Base-by-base conservation (phyloP, 2,888 invertebrate genomes). In the Carpatolechia fugitivella region DNA sequence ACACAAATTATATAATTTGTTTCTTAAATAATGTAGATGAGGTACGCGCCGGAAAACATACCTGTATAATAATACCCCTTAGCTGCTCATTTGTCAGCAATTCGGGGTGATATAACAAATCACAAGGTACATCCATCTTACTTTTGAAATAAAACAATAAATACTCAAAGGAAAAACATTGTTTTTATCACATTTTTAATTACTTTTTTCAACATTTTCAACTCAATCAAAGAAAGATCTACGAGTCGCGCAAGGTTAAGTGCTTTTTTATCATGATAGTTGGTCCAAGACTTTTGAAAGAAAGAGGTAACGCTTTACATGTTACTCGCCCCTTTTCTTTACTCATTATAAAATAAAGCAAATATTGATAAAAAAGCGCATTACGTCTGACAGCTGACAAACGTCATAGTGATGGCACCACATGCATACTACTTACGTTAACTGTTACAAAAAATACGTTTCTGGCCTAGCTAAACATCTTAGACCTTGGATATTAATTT, bases 101-200 rank as follows among this genome's bases (percentile, higher is more conserved):
- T 64, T 90, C 90, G 11, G 91, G 91, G 61, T 91, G 88, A 54
- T 90, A 65, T 60, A 90, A 73, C 81, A 86, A 78, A 60, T 88
- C 86, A 71, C 73, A 79, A 11, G 87, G 70, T 35, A 85, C 66
- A 58, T 81, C 79, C 85, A 86, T 87, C 0, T 54, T 51, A 54
- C 30, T n/a, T n/a, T n/a, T n/a, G n/a, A n/a, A n/a, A n/a, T n/a
- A n/a, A n/a, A n/a, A n/a, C n/a, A n/a, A n/a, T n/a, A n/a, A n/a
- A n/a, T n/a, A n/a, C n/a, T n/a, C n/a, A n/a, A n/a, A n/a, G n/a
- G n/a, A n/a, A n/a, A n/a, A n/a, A n/a, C n/a, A n/a, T n/a, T n/a
- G n/a, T n/a, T n/a, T n/a, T n/a, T n/a, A n/a, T n/a, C n/a, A n/a
- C n/a, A 16, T 50, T 50, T 50, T 50, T 50, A 50, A 38, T 50